These are phyloP conservation scores for Adrianichthys oophorus DNA, from an alignment of 2,797 vertebrate species.

Conservation along the genomic window DNA sequence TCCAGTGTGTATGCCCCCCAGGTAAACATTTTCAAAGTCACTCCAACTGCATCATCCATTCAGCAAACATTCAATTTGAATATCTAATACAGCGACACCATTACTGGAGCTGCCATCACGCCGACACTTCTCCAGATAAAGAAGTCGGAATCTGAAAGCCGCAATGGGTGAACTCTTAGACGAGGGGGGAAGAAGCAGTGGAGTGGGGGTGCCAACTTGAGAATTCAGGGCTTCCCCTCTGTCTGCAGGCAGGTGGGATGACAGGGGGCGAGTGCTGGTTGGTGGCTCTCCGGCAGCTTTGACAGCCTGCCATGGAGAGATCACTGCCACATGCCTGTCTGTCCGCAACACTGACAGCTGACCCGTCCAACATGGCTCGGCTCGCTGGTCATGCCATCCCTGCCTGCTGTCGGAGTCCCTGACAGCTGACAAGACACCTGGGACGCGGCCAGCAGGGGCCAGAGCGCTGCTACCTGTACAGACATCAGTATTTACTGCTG, in stretches of 20 bases:
- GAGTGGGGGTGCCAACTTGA: conserved; percentile 61
- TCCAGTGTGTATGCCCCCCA: conserved; percentile 25
- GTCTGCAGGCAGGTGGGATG: conserved; percentile 77
- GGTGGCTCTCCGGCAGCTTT: conserved; percentile 69
- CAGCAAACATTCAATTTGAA: conserved; percentile 37
- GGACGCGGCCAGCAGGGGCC: conserved; percentile 86
- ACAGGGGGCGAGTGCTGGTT: conserved; percentile 73
- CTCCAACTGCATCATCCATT: conserved; percentile 33
- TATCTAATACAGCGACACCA: conserved; percentile 27
- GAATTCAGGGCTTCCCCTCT: conserved; percentile 66
- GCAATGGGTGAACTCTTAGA: conserved; percentile 39
- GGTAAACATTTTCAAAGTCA: conserved; percentile 28
- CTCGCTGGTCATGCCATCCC: conserved; percentile 88
- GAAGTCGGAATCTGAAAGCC: conserved; percentile 38
- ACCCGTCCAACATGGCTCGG: conserved; percentile 85
- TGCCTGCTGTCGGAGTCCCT: conserved; percentile 90
- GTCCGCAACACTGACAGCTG: conserved; percentile 84
- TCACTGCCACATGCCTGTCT: conserved; percentile 84
- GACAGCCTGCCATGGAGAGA: conserved; percentile 89
- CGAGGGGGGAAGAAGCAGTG: conserved; percentile 20
- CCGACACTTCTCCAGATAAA: conserved; percentile 32
- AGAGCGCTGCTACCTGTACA: conserved; percentile 88
- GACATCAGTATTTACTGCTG: conserved; percentile 84
- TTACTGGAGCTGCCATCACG: conserved; percentile 23
- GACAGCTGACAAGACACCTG: conserved; percentile 95